Conservation (phyloP, 2,797 vertebrate species). For the Scleropages formosus region DNA sequence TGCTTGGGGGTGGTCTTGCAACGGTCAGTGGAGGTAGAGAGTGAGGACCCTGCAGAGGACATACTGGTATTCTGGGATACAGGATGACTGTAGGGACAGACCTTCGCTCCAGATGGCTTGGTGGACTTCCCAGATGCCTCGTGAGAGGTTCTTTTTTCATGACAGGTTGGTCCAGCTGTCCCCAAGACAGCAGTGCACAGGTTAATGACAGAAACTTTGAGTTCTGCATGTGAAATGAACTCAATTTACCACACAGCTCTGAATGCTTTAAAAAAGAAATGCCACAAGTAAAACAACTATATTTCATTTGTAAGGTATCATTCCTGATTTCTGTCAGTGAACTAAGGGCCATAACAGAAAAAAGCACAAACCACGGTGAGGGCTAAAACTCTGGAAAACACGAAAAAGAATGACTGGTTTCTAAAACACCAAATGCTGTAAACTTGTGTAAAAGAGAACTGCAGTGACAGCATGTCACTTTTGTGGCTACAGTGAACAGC, state of each 20-base stretch:
- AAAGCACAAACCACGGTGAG: too few species aligned
- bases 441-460: too few species aligned
- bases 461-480: too few species aligned
- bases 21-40: slow-evolving; percentile 88
- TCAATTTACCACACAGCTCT: background rate
- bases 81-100: slow-evolving; percentile 85
- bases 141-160: slow-evolving; percentile 72
- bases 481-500: too few species aligned
- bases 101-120: slow-evolving; percentile 73
- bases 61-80: slow-evolving; percentile 71
- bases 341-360: too few species aligned
- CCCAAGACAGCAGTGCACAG: slow-evolving; percentile 50
- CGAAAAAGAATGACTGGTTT: too few species aligned
- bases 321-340: too few species aligned
- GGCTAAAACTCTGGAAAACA: too few species aligned
- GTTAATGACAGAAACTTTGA: background rate
- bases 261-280: background rate
- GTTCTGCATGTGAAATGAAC: background rate
- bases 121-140: slow-evolving; percentile 75
- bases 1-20: slow-evolving; percentile 92
- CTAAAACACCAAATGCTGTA: too few species aligned
- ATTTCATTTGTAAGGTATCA: too few species aligned
- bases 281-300: background rate
- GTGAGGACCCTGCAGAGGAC: slow-evolving; percentile 66
- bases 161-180: slow-evolving; percentile 61